phyloP scores from a whole-genome alignment of 1,140 invertebrate genomes.

The Hycleus cichorii region DNA sequence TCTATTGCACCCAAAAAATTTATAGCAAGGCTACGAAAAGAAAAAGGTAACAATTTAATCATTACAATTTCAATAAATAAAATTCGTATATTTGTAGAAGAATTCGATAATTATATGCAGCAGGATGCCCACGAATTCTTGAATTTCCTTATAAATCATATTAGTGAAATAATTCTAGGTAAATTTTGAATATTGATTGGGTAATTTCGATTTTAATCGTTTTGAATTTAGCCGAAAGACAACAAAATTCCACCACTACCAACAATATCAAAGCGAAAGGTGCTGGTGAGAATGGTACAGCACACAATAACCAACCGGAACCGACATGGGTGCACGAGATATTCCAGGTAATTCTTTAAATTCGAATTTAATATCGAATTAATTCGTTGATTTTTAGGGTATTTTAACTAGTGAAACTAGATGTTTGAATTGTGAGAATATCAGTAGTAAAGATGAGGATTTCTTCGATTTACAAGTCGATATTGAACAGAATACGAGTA shows the following conservation, averaged over 20 bases:
- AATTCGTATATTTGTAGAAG: conserved; percentile 61
- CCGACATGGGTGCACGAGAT: conserved; percentile 99
- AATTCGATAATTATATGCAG: conserved; percentile 99
- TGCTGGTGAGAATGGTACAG: conserved; percentile 45
- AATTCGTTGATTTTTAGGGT: conserved; percentile 47
- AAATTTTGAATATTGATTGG: conserved; percentile 38
- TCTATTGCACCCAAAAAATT: conserved; percentile 99
- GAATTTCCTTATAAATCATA: conserved; percentile 97
- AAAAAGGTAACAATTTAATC: conserved; percentile 69
- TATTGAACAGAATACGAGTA: conserved; percentile 98
- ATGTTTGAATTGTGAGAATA: conserved; percentile 99
- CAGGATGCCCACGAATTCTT: conserved; percentile 99
- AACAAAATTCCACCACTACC: conserved; percentile 35
- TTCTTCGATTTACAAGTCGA: conserved; percentile 99
- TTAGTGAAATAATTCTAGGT: conserved; percentile 89
- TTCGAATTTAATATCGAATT: neutral
- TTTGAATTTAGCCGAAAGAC: conserved; percentile 35
- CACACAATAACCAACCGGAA: conserved; percentile 56
- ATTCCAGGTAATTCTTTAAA: conserved; percentile 61
- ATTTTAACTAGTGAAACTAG: conserved; percentile 98
- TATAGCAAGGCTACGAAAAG: conserved; percentile 94
- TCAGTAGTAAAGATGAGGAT: conserved; percentile 99
- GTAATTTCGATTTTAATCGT: neutral
- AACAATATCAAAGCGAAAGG: conserved; percentile 44
- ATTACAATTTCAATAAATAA: conserved; percentile 9